Evolutionary conservation across 2,797 vertebrate species (phyloP), one percentile per base, ranked within the genome.

Genomic region (Hemitrygon akajei): DNA sequence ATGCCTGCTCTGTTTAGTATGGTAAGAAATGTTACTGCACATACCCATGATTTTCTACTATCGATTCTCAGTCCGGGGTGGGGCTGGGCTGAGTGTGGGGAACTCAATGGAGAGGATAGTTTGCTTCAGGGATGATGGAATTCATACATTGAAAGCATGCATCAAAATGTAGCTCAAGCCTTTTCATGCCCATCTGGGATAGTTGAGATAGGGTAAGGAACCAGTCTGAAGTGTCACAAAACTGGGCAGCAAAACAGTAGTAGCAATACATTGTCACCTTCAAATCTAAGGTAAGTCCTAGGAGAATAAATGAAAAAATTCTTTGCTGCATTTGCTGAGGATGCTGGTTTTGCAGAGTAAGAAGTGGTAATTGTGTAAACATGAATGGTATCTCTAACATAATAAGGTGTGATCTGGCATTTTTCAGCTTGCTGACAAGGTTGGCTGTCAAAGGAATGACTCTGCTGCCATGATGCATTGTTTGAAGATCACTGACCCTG

Each of bases 401-500:
- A 22, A n/a, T 91, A 34, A 69, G 3, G 16, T 22, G 27, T 56
- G 16, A 16, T 73, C 7, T 37, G 69, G 11, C 7, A 25, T 69
- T 27, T 91, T 93, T 40, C 95, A 98, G 98, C 27, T 98, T 0
- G 98, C 96, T 1, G 0, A 95, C 87, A 97, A 97, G 20, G 95
- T 99, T 93, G 97, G 97, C 94, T 99, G 98, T 94, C 97, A 97
- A 18, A 95, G 94, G 0, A 95, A 97, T 56, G 93, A 96, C 0
- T 95, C 94, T 0, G 40, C 94, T 0, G 75, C 0, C 1, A 95
- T 99, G 97, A 97, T 95, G 27, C n/a, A 56, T 84, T 99, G 99
- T 94, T 95, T 99, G 94, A 98, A 96, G 79, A 37, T 94, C 93
- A 96, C 97, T 0, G 97, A 98, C 89, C 96, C 98, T 25, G 94